A percentile compares a stretch with the other conserved stretches of the same genome.
phyloP scores from a whole-genome alignment of 2,113 vertebrate genomes.

The Falcunculus frontatus region DNA sequence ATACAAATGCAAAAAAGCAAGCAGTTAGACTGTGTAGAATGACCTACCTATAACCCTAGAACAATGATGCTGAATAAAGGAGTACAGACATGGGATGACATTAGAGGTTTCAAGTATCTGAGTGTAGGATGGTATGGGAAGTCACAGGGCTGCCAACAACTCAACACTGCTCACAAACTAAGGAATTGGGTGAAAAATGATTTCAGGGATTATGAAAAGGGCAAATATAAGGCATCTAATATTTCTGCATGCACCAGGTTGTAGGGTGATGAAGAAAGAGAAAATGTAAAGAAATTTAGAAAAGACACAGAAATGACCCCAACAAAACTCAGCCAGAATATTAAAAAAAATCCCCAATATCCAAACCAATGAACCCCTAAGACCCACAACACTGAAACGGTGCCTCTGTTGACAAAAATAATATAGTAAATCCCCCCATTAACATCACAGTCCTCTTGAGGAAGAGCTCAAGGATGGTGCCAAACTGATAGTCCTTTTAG shows the following conservation, averaged over 20 bases:
- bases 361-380: not conserved
- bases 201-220: not conserved
- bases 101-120: not conserved
- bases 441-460: not conserved
- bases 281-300: not conserved
- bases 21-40: not conserved
- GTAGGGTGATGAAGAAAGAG: not conserved
- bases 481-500: not conserved
- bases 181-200: not conserved
- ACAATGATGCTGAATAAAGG: not conserved
- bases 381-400: not conserved
- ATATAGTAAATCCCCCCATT: not conserved
- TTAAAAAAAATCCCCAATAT: not conserved
- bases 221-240: not conserved
- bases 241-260: not conserved
- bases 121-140: accelerated
- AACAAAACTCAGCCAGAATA: not conserved
- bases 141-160: not conserved
- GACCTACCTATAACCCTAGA: not conserved
- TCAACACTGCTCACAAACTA: not conserved
- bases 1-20: not conserved
- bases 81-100: not conserved
- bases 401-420: not conserved
- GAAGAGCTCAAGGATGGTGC: not conserved
- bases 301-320: not conserved